Percentiles rank a stretch among this genome's conserved stretches.
These are phyloP conservation scores for Odontocerum albicorne DNA, from an alignment of 2,888 invertebrate species.

Conservation along the genomic window DNA sequence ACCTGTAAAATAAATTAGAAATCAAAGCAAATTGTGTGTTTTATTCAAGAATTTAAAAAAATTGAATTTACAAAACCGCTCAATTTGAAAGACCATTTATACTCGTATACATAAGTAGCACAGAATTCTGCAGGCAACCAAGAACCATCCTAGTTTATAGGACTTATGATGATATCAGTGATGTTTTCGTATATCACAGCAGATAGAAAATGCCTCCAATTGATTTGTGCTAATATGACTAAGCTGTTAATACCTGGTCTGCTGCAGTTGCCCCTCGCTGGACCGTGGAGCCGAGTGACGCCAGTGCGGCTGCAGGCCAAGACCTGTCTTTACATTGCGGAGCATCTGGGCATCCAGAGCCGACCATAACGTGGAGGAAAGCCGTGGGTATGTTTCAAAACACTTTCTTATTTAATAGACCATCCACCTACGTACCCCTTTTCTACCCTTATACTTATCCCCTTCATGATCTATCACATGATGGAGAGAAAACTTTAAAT, in stretches of 20 bases:
- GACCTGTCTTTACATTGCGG: constrained; percentile 85
- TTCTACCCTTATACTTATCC: background rate
- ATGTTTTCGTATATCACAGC: background rate
- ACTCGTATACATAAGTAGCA: too few relatives aligned
- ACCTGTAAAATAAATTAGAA: too few relatives aligned
- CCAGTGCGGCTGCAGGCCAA: constrained; percentile 81
- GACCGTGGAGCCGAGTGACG: constrained; percentile 82
- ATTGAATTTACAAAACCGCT: too few relatives aligned
- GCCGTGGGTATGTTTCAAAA: constrained; percentile 67
- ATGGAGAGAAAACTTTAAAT: too few relatives aligned
- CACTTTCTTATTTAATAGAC: background rate
- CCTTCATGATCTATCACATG: too few relatives aligned
- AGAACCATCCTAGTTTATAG: too few relatives aligned
- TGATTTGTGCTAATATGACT: too few relatives aligned
- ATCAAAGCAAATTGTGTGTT: too few relatives aligned
- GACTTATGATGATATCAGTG: background rate
- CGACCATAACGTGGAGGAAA: constrained; percentile 86
- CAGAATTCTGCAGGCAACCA: too few relatives aligned
- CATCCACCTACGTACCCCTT: background rate
- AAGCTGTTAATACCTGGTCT: too few relatives aligned
- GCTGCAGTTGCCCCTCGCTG: constrained; percentile 82
- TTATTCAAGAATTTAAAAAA: too few relatives aligned
- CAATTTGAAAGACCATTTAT: too few relatives aligned
- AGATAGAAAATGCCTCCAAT: background rate
- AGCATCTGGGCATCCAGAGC: constrained; percentile 90